Percentiles rank a stretch among this genome's conserved stretches.
Evolutionary conservation across 2,113 vertebrate genomes (phyloP).

Genomic region (Eonycteris spelaea): DNA sequence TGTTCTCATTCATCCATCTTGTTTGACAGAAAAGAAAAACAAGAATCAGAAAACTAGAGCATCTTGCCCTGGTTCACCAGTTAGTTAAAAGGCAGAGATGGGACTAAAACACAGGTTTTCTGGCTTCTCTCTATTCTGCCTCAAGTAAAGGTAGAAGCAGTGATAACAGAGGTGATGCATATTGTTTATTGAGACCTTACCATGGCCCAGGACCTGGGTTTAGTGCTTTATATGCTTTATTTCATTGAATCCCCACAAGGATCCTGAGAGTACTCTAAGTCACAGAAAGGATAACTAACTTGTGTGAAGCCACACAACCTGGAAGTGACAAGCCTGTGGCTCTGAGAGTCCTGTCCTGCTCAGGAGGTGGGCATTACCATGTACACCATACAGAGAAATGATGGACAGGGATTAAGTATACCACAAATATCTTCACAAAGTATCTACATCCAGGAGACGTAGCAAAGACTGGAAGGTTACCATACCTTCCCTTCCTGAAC

Average conservation of each 20-base stretch:
- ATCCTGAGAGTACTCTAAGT: not conserved
- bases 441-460: not conserved
- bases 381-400: not conserved
- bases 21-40: constrained; percentile 1
- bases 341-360: not conserved
- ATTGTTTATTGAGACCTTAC: not conserved
- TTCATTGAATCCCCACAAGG: not conserved
- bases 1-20: not conserved
- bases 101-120: not conserved
- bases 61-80: not conserved
- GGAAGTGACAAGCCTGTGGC: not conserved
- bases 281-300: not conserved
- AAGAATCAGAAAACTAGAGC: not conserved
- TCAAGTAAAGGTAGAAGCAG: not conserved
- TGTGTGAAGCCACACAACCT: not conserved
- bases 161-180: not conserved
- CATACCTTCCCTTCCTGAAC: not conserved
- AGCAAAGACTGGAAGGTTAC: not conserved
- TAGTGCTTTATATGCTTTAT: not conserved
- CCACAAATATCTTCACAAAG: not conserved
- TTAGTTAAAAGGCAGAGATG: not conserved
- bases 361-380: not conserved
- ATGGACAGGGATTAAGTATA: too few species aligned
- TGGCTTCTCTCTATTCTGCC: not conserved
- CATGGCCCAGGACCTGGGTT: not conserved